Base-by-base conservation (phyloP, 2,888 invertebrate species). In the Parnassius apollo region DNA sequence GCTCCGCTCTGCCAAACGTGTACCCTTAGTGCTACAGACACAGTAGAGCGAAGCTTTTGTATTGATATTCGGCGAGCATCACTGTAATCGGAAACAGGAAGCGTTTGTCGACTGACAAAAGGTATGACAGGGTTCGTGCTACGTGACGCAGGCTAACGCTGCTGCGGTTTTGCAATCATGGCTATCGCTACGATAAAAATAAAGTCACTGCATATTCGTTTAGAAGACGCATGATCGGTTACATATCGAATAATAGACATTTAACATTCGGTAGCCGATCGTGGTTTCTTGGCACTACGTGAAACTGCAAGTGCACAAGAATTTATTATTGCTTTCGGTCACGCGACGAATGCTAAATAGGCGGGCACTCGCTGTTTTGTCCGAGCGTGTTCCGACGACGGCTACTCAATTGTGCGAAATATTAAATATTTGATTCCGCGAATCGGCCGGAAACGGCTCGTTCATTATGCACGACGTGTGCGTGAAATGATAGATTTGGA, bases 291-390 rank as follows among this genome's bases (percentile, higher is more conserved):
- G 87, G 87, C 86, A 88, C 75, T 83, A 79, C 85, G 83, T 82
- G 84, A 91, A 89, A 88, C 82, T 90, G 90, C 89, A 90, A 91
- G 88, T 91, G 90, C 89, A 89, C 84, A 85, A 83, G 90, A 86
- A 90, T 91, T 82, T 88, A 88, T 89, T 85, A 89, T 87, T 79
- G 83, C 76, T 71, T 67, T 65, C 65, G 73, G 80, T 78, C 83
- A 82, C 83, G 84, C 82, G 81, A 83, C 75, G 91, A 83, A 90
- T 91, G 84, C 80, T 84, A 86, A 91, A 74, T 73, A 79, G 77
- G 75, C 61, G 65, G 71, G 64, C 67, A 75, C 64, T 72, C 72
- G 75, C 72, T 72, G 76, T 70, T 73, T 76, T 73, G 77, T 74
- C 76, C 72, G 76, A 78, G 82, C 81, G 80, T 80, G 83, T 75